Evolutionary conservation across 1,140 invertebrate genomes (phyloP).

Genomic region (Drosophila aff.): DNA sequence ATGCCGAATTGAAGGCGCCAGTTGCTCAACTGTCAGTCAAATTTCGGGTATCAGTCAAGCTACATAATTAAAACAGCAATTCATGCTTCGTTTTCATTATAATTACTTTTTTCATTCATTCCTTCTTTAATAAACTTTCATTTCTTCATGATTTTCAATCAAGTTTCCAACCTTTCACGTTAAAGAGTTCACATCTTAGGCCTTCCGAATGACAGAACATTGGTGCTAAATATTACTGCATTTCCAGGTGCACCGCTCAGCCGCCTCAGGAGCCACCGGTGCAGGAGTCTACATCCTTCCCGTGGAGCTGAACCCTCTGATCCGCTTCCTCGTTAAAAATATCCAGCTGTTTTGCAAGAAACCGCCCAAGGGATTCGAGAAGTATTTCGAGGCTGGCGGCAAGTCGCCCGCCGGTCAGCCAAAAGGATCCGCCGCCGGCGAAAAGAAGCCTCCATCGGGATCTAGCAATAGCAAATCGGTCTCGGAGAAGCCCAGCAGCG

Average conservation of each 20-base stretch:
- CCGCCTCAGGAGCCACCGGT: slow-evolving; percentile 28
- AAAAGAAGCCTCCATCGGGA: slow-evolving; percentile 76
- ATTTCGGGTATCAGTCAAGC: neutral
- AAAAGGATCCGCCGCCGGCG: slow-evolving; percentile 69
- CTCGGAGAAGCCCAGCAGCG: slow-evolving; percentile 29
- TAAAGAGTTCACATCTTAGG: neutral
- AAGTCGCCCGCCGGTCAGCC: slow-evolving; percentile 44
- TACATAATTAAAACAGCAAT: neutral
- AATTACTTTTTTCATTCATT: neutral
- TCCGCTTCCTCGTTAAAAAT: slow-evolving; percentile 69
- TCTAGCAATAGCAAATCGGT: slow-evolving; percentile 56
- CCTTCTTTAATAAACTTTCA: neutral
- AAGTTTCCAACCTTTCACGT: neutral
- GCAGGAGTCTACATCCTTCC: slow-evolving; percentile 23
- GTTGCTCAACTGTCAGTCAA: neutral
- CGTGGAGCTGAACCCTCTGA: slow-evolving; percentile 57
- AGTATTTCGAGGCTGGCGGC: slow-evolving; percentile 91
- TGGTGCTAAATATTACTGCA: neutral
- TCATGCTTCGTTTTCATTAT: neutral
- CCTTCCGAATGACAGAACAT: neutral
- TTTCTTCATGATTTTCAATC: neutral
- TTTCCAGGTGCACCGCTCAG: slow-evolving; percentile 41
- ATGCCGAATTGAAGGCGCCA: neutral
- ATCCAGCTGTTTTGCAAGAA: slow-evolving; percentile 79
- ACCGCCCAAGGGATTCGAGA: slow-evolving; percentile 95